Evolutionary conservation across 2,888 invertebrate genomes (phyloP).

Genomic region (Pandemis cinnamomeana): DNA sequence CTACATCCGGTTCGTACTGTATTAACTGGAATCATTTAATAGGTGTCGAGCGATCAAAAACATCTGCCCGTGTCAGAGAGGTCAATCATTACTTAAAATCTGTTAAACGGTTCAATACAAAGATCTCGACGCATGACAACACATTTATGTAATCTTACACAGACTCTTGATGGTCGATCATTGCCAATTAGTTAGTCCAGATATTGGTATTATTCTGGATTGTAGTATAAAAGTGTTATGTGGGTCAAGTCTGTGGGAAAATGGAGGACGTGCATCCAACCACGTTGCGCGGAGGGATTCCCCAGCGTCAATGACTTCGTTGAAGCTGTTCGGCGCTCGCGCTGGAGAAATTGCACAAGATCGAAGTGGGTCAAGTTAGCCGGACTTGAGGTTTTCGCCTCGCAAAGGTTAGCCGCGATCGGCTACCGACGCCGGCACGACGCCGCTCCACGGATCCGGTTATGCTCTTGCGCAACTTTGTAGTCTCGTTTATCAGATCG

Average conservation of each 20-base stretch:
- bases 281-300: slow-evolving; percentile 65
- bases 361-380: slow-evolving; percentile 81
- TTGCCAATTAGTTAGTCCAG: background rate
- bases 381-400: slow-evolving; percentile 80
- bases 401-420: slow-evolving; percentile 75
- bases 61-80: slow-evolving; percentile 71
- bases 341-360: slow-evolving; percentile 82
- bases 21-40: slow-evolving; percentile 72
- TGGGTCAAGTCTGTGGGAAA: slow-evolving; percentile 49
- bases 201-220: background rate
- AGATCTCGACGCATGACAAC: slow-evolving; percentile 11
- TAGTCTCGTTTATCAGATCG: slow-evolving; percentile 77
- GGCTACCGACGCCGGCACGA: slow-evolving; percentile 57
- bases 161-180: background rate
- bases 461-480: slow-evolving; percentile 74
- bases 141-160: background rate
- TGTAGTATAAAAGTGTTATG: slow-evolving; percentile 43
- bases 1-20: slow-evolving; percentile 75
- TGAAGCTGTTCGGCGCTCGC: slow-evolving; percentile 65
- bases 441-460: slow-evolving; percentile 71
- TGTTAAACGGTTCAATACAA: slow-evolving; percentile 51
- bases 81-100: slow-evolving; percentile 67
- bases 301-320: slow-evolving; percentile 72
- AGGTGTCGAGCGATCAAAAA: slow-evolving; percentile 76
- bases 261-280: slow-evolving; percentile 28